Evolutionary conservation across 2,888 invertebrate genomes (phyloP).

Genomic region (Drosophila anceps): DNA sequence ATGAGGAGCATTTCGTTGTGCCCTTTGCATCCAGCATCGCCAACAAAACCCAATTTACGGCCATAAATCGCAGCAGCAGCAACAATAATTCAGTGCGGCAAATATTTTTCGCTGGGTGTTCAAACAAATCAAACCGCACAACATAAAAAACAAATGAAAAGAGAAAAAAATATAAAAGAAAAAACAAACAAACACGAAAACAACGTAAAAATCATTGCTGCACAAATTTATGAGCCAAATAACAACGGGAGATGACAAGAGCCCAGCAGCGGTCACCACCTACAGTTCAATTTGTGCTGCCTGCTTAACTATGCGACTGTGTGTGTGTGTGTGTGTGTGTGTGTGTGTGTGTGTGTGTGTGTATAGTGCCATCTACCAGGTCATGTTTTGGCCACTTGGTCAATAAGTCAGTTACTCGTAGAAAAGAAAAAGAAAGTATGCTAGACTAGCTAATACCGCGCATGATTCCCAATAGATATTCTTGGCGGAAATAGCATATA

Average conservation of each 20-base stretch:
- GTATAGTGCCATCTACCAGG: slow-evolving; percentile 48
- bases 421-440: not conserved
- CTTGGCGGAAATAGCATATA: not conserved
- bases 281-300: slow-evolving; percentile 79
- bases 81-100: slow-evolving; percentile 81
- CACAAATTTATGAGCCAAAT: slow-evolving; percentile 81
- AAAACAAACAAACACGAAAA: slow-evolving; percentile 49
- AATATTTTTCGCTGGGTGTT: slow-evolving; percentile 73
- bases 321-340: slow-evolving; percentile 8
- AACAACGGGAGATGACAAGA: slow-evolving; percentile 84
- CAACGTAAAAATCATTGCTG: slow-evolving; percentile 72
- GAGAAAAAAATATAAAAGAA: slow-evolving; percentile 43
- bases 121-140: slow-evolving; percentile 74
- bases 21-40: slow-evolving; percentile 22
- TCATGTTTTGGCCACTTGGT: slow-evolving; percentile 66
- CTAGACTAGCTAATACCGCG: slow-evolving; percentile 25
- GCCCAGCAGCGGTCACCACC: slow-evolving; percentile 79
- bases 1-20: slow-evolving; percentile 37
- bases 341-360: slow-evolving; percentile 1
- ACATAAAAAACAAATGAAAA: slow-evolving; percentile 16
- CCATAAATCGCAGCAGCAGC: slow-evolving; percentile 75
- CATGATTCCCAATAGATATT: not conserved
- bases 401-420: slow-evolving; percentile 66
- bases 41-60: slow-evolving; percentile 61
- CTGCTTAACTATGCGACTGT: slow-evolving; percentile 53